phyloP scores from a whole-genome alignment of 1,140 invertebrate species.

The Babylonia areolata region DNA sequence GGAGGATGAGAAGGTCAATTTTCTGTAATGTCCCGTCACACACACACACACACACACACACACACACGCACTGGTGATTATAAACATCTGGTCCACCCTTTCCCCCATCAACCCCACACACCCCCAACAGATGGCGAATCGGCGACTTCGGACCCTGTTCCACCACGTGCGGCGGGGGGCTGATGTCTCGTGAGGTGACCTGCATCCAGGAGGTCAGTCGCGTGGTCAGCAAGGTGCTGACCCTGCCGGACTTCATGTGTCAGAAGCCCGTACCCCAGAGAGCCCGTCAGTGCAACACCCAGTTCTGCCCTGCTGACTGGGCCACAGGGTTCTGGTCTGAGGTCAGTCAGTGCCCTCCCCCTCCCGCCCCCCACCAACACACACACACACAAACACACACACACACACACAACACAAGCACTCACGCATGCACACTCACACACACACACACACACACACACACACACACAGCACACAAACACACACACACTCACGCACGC shows the following conservation, averaged over 20 bases:
- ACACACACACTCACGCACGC: no score
- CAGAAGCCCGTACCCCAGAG: constrained; percentile 55
- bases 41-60: no score
- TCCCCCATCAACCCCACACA: no score
- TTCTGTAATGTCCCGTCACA: no score
- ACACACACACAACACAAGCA: no score
- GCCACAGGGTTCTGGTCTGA: constrained; percentile 54
- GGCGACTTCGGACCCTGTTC: constrained; percentile 93
- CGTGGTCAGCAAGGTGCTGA: constrained; percentile 80
- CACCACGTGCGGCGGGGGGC: constrained; percentile 91
- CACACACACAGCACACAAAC: no score
- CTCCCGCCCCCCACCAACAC: no score
- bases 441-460: no score
- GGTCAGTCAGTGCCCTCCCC: constrained; percentile 33
- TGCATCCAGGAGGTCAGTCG: constrained; percentile 95
- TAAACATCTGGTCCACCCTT: background rate
- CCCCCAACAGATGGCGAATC: constrained; percentile 88
- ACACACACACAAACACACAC: no score
- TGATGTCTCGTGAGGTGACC: constrained; percentile 88
- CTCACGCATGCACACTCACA: no score
- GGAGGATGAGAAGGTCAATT: no score
- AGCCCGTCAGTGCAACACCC: constrained; percentile 53
- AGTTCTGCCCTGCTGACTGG: constrained; percentile 64
- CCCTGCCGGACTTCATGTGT: constrained; percentile 67
- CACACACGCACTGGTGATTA: no score